Evolutionary conservation across 2,888 invertebrate genomes (phyloP).

Genomic region (Criorhina ranunculi): DNA sequence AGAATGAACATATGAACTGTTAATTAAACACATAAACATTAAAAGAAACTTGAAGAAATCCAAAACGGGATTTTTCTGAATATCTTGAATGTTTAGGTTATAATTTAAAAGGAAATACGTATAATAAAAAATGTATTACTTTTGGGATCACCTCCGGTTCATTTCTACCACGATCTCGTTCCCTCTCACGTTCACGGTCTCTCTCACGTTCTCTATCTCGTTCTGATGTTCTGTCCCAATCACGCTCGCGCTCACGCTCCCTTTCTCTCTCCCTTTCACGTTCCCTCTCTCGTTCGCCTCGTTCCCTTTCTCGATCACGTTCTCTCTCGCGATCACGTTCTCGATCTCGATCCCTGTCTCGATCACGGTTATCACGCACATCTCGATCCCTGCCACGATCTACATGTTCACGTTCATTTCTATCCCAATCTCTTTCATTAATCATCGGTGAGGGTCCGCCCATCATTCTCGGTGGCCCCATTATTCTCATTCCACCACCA

Average conservation of each 20-base stretch:
- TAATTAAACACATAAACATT: too few relatives aligned
- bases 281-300: constrained; percentile 82
- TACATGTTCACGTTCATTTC: constrained; percentile 82
- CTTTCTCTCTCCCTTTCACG: constrained; percentile 81
- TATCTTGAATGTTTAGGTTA: too few relatives aligned
- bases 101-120: background rate
- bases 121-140: constrained; percentile 28
- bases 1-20: too few relatives aligned
- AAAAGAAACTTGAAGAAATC: too few relatives aligned
- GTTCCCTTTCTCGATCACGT: constrained; percentile 81
- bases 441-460: constrained; percentile 78
- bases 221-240: constrained; percentile 77
- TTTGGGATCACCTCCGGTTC: constrained; percentile 82
- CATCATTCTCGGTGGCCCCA: constrained; percentile 70
- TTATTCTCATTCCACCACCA: constrained; percentile 69
- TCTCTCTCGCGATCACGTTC: constrained; percentile 80
- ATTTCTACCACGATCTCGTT: constrained; percentile 80
- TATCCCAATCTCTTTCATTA: constrained; percentile 81
- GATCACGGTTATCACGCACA: constrained; percentile 78
- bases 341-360: constrained; percentile 82
- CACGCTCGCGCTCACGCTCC: constrained; percentile 79
- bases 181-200: constrained; percentile 85
- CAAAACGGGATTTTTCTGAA: too few relatives aligned
- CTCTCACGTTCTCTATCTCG: constrained; percentile 85
- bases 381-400: constrained; percentile 78